Conservation (phyloP, 2,888 invertebrate species). For the Leptinotarsa haldemani region DNA sequence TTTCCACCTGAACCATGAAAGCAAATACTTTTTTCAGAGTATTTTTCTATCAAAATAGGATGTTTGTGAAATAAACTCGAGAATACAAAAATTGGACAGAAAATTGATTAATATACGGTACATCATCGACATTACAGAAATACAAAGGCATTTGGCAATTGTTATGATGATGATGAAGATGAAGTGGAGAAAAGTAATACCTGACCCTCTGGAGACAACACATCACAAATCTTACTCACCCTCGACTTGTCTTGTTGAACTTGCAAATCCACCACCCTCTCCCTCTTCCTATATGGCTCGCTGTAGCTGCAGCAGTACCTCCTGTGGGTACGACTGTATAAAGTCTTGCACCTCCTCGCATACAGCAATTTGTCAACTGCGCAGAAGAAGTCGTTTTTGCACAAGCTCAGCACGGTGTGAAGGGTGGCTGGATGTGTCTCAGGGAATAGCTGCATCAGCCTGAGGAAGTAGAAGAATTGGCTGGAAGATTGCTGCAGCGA, state of each 20-base stretch:
- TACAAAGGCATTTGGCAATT: no score
- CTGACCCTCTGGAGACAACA: not conserved
- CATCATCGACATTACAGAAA: no score
- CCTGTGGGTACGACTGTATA: conserved; percentile 44
- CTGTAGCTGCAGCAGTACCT: conserved; percentile 29
- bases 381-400: conserved; percentile 62
- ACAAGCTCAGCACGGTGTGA: conserved; percentile 61
- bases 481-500: conserved; percentile 58
- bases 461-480: conserved; percentile 63
- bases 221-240: not conserved
- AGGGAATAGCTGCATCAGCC: conserved; percentile 64
- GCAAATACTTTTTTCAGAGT: no score
- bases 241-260: not conserved
- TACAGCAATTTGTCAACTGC: conserved; percentile 63
- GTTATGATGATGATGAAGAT: no score
- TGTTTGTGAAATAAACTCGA: no score
- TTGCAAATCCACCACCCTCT: not conserved
- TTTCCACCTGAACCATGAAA: no score
- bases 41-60: no score
- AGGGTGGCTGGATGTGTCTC: conserved; percentile 64
- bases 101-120: no score
- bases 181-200: no score
- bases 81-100: no score
- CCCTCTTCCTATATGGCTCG: not conserved
- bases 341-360: conserved; percentile 56